These are phyloP conservation scores for Drepana falcataria DNA, from an alignment of 2,888 invertebrate species.

Conservation along the genomic window DNA sequence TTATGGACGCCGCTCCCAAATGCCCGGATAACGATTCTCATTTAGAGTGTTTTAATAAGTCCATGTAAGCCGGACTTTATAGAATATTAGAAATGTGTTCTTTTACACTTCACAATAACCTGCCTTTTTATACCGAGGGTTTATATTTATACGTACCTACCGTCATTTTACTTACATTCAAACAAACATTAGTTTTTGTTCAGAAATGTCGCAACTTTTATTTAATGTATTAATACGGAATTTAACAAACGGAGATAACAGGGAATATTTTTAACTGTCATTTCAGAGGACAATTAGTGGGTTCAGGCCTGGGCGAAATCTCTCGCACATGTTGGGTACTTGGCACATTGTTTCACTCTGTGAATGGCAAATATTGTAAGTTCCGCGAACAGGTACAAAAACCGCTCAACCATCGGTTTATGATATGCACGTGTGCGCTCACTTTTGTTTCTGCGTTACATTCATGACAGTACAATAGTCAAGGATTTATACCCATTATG, in stretches of 20 bases:
- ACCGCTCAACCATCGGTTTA: constrained; percentile 40
- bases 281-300: background rate
- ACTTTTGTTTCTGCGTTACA: background rate
- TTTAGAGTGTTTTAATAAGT: constrained; percentile 76
- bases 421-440: constrained; percentile 58
- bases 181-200: no score
- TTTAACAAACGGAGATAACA: background rate
- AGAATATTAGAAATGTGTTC: constrained; percentile 38
- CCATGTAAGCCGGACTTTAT: constrained; percentile 66
- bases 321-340: constrained; percentile 59
- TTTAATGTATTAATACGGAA: no score
- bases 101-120: constrained; percentile 16
- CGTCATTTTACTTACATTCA: no score
- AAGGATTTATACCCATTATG: no score
- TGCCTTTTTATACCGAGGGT: background rate
- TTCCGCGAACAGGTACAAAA: constrained; percentile 53
- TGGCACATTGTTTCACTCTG: constrained; percentile 28
- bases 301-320: constrained; percentile 17
- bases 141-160: no score
- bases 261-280: background rate
- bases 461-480: no score
- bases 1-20: constrained; percentile 74
- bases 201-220: no score
- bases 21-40: constrained; percentile 75
- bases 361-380: constrained; percentile 26